Base-by-base conservation (phyloP, 2,888 invertebrate genomes). In the Agapostemon virescens region DNA sequence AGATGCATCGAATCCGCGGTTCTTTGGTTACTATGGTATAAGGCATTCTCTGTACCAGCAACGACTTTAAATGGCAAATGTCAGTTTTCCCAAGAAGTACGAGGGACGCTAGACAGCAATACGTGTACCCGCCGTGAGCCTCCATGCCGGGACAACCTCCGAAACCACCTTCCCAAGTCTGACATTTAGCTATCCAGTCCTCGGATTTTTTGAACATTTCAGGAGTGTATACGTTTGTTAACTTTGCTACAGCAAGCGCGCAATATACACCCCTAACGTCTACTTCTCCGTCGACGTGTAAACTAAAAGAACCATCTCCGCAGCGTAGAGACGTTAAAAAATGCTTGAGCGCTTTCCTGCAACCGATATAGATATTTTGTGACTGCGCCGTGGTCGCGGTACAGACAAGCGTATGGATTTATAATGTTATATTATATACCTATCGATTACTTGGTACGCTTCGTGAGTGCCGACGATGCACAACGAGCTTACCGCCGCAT, bases 41-140 rank as follows among this genome's bases (percentile, higher is more conserved):
- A n/a, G 15, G 15, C 5, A 70, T 20, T 61, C 33, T 4, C 88
- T 89, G 90, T 93, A 95, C 95, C 91, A 97, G 92, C 75, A 99
- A 93, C 9, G 96, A 94, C 90, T 96, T 95, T 74, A 96, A 93
- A 93, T 98, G 96, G 93, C 97, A 97, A 40, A 96, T 93, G 86
- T 96, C 93, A 55, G 96, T 95, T 90, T 95, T 95, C 84, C 96
- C 95, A 23, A 99, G 94, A 79, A 99, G 93, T 4, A 97, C 95
- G 64, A 99, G 94, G 0, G 98, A 95, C 72, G 99, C 98, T 82
- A 99, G 95, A 0, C 98, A 99, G 94, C 99, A 99, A 93, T 98
- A 99, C 0, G 99, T 96, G 93, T 99, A 99, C n/a, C 99, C 99
- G 2, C 99, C 99, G 93, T 99, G 99, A 9, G 99, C 99, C 93